Conservation (phyloP, 2,113 vertebrate species). For the Cyprinodon tularosa region DNA sequence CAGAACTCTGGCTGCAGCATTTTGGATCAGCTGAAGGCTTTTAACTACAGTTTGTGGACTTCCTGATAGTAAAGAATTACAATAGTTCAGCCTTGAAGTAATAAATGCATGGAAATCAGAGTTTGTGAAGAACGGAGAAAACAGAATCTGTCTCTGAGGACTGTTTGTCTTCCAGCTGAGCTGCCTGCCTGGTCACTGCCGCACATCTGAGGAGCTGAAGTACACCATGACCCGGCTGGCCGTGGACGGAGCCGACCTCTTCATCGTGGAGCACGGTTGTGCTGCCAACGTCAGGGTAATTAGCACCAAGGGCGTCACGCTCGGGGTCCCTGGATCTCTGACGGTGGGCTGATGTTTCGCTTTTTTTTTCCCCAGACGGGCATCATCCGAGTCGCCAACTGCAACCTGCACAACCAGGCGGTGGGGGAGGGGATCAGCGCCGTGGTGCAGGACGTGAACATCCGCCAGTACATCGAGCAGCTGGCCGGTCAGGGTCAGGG, state of each 20-base stretch:
- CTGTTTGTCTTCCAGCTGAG: constrained; percentile 76
- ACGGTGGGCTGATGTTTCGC: background rate
- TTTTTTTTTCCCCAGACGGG: constrained; percentile 82
- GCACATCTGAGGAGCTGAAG: constrained; percentile 93
- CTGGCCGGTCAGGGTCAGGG: constrained; percentile 63
- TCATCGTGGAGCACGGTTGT: constrained; percentile 94
- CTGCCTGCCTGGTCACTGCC: constrained; percentile 90
- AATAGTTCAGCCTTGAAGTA: no score
- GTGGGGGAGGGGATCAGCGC: constrained; percentile 96
- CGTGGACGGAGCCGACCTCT: constrained; percentile 92
- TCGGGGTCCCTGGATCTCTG: no score
- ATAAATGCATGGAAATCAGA: no score
- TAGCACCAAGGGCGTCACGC: background rate
- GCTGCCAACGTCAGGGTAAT: constrained; percentile 92
- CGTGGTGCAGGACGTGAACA: constrained; percentile 90
- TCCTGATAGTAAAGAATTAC: no score
- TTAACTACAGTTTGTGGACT: no score
- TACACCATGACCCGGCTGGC: constrained; percentile 97
- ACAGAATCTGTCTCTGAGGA: constrained; percentile 7
- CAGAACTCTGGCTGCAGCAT: no score
- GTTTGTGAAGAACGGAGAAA: no score
- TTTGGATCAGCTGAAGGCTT: no score
- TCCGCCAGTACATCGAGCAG: constrained; percentile 90
- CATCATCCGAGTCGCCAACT: constrained; percentile 89
- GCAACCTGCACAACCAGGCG: constrained; percentile 96